A percentile compares a stretch with the other conserved stretches of the same genome.
Conservation (phyloP, 92 coral and sea anemone species). For the Pocillopora meandrina region DNA sequence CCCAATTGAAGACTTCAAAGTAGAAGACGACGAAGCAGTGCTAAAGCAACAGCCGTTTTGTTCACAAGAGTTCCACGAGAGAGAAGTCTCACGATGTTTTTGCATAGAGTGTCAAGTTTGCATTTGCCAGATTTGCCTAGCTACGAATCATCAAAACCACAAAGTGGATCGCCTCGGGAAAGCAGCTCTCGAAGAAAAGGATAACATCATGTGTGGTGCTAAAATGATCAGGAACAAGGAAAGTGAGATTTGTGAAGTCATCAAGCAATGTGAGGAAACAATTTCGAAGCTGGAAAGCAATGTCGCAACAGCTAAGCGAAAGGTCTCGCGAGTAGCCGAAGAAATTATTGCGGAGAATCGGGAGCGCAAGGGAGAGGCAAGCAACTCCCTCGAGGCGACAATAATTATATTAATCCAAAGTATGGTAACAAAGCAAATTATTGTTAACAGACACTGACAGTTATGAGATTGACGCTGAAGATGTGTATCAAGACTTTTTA, state of each 20-base stretch:
- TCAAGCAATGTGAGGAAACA: too few relatives aligned
- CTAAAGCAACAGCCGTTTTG: constrained; percentile 7
- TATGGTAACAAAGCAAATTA: too few relatives aligned
- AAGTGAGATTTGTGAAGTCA: too few relatives aligned
- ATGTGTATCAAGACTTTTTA: too few relatives aligned
- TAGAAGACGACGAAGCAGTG: constrained; percentile 23
- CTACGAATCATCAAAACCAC: constrained; percentile 13
- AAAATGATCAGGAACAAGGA: too few relatives aligned
- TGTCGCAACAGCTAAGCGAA: background rate
- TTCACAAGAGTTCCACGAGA: constrained; percentile 22
- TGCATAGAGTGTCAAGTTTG: constrained; percentile 11
- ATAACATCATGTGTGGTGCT: too few relatives aligned
- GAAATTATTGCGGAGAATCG: background rate
- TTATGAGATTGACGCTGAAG: too few relatives aligned
- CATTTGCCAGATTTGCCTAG: constrained; percentile 8
- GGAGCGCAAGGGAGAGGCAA: constrained; percentile 1
- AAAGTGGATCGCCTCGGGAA: constrained; percentile 2
- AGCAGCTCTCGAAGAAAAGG: too few relatives aligned
- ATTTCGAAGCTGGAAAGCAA: background rate
- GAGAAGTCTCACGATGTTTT: constrained; percentile 6
- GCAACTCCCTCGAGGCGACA: background rate
- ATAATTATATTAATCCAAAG: too few relatives aligned
- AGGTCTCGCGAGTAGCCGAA: constrained; percentile 6
- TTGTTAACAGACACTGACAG: too few relatives aligned
- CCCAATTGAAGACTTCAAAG: constrained; percentile 6